Conservation (phyloP, 2,797 vertebrate genomes). For the Sebastes dallii region DNA sequence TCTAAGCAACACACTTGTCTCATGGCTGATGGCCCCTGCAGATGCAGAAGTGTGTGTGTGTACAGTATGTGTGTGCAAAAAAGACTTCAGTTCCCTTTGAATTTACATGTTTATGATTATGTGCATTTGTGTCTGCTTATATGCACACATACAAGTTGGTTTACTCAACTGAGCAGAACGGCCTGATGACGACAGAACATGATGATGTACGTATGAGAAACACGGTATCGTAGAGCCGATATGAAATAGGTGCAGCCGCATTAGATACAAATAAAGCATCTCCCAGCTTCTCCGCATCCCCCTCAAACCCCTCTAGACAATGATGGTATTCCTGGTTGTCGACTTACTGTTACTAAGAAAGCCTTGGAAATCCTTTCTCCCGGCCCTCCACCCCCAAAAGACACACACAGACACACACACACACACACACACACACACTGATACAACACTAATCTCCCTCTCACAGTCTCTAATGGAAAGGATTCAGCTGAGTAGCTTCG, state of each 20-base stretch:
- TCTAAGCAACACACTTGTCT: slow-evolving; percentile 70
- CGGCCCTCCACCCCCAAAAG: slow-evolving; percentile 56
- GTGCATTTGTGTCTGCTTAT: neutral
- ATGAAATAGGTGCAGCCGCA: slow-evolving; percentile 16
- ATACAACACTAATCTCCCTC: slow-evolving; percentile 79
- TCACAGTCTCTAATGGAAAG: slow-evolving; percentile 78
- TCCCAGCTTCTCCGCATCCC: slow-evolving; percentile 16
- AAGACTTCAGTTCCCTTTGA: neutral
- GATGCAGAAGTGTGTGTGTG: slow-evolving; percentile 20
- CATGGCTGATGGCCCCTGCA: slow-evolving; percentile 55
- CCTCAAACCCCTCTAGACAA: slow-evolving; percentile 61
- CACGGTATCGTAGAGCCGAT: neutral
- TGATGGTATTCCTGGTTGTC: slow-evolving; percentile 71
- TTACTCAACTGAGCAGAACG: neutral
- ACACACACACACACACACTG: slow-evolving; percentile 13
- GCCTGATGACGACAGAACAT: neutral
- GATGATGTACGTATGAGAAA: neutral
- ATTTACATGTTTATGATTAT: neutral
- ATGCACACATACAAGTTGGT: neutral
- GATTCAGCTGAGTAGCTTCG: slow-evolving; percentile 76
- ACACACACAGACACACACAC: slow-evolving; percentile 20
- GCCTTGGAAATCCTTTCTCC: slow-evolving; percentile 69
- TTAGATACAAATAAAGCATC: slow-evolving; percentile 36
- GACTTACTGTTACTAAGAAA: slow-evolving; percentile 65
- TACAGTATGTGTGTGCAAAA: neutral